Base-by-base conservation (phyloP, 1,140 invertebrate species). In the Orius insidiosus region DNA sequence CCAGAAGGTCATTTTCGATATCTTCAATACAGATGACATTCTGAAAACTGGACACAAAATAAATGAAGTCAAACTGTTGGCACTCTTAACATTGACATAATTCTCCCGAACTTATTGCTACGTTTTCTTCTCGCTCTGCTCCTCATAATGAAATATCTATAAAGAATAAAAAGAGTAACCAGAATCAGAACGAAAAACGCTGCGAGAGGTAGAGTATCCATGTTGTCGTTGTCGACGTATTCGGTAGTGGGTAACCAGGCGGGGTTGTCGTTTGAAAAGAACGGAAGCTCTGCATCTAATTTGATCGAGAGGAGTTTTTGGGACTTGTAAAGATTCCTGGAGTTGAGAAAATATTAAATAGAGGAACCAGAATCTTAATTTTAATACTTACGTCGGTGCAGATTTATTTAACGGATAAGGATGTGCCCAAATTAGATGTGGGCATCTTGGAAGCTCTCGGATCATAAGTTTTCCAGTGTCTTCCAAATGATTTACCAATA, bases 321-420 rank as follows among this genome's bases (percentile, higher is more conserved):
- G 2, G 75, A 70, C 56, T 80, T 78, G 57, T 80, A 81, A 40
- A 81, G 64, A 60, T 79, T 78, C 43, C 74, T 77, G 57, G 1
- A 46, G 49, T 50, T 64, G 64, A 37, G 51, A 34, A 44, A 43
- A 52, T 33, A 7, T 44, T 5, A 47, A 14, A 47, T 7, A 38
- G 14, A 40, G 33, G 9, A 8, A 15, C 10, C 18, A n/a, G 4
- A 40, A n/a, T 13, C 7, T 8, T 7, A 47, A 11, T 38, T 6
- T 13, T 38, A n/a, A n/a, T 14, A 70, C 69, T 65, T 61, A 76
- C 74, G 64, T 63, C 45, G 78, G 75, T 24, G 75, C 74, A 47
- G 78, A 77, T 61, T 75, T 71, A 54, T 85, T 85, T 10, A 83
- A 54, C 5, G 78, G 76, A 48, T 69, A 59, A 8, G 77, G 70